Evolutionary conservation across 2,797 vertebrate genomes (phyloP), one percentile per base, ranked within the genome.

Genomic region (Coccyzus lansbergi): DNA sequence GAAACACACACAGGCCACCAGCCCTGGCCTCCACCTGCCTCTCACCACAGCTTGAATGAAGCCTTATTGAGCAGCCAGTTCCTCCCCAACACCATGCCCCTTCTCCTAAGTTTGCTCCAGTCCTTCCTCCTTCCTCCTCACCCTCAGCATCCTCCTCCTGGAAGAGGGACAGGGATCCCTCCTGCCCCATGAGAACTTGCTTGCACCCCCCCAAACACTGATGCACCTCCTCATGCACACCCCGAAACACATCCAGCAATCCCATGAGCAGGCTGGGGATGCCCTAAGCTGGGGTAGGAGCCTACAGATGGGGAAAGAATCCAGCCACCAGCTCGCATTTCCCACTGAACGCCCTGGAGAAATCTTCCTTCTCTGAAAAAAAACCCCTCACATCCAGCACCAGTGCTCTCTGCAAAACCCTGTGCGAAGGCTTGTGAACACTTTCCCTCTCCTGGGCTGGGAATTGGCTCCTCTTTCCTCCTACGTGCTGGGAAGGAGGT

Each of bases 11-110:
- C 2, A 29, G 67, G 75, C 63, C 72, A 92, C 64, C 70, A 31
- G 71, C 22, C 40, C 76, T 1, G 80, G 92, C 49, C 80, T 80
- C 68, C 78, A 95, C 78, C 93, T 80, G 87, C 33, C 63, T 56
- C 17, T 22, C 71, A 69, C 56, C 74, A 12, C 92, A 93, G 76
- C 93, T 72, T 88, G 93, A 95, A 97, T 92, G 93, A 55, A 86
- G 91, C 92, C 90, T 97, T 97, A 91, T 58, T 51, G 92, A 95
- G 94, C 60, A 44, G 82, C 88, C 80, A 76, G 64, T 33, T 36
- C 31, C 86, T 70, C 63, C 58, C 44, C 6, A 2, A 75, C 11
- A 15, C 76, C 10, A 3, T 24, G 25, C 26, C 56, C 53, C 36
- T 10, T 4, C 22, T 38, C 20, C 55, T 28, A 12, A 5, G 12